Evolutionary conservation across 2,797 vertebrate genomes (phyloP), one percentile per base, ranked within the genome.

Genomic region (Champsocephalus esox): DNA sequence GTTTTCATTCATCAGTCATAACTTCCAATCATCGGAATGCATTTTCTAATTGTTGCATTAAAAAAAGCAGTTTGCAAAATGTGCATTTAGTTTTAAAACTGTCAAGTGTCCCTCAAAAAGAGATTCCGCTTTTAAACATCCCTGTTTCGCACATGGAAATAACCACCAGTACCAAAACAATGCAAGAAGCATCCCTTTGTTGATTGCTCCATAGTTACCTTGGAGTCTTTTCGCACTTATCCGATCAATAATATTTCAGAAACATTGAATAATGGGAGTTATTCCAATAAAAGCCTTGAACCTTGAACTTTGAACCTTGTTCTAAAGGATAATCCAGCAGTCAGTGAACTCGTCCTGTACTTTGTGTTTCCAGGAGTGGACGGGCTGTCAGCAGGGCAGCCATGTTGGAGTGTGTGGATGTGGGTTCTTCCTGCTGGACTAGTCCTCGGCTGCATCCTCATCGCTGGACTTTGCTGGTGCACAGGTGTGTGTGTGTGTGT

Each of bases 371-470:
- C 70, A 89, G 88, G 66, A n/a, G 19, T 0, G 0, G 73, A 44
- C 0, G 17, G 11, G 21, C 44, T 32, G 9, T 6, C 74, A 0
- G 7, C 1, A 44, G 0, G 13, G 38, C 65, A 0, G 78, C 74
- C 79, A 4, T 90, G 88, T 52, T 88, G 73, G 81, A 67, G 5
- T 67, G 19, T 70, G 24, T 70, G 59, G 2, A 28, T 88, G 71
- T 89, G 84, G 3, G 9, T 83, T 0, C 51, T 86, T 16, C 77
- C 77, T 1, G 55, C 59, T 16, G 6, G 67, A 0, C 5, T 84
- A 1, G 4, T 60, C 52, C 38, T 84, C 21, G 17, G 49, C 8
- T 3, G 73, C 1, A 0, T 66, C 44, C 4, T 57, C 50, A 0
- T 83, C 56, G 4, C 21, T 0, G 77, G 69, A 49, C 2, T 82